Conservation (phyloP, 2,113 vertebrate species). For the Melanerpes aurifrons region DNA sequence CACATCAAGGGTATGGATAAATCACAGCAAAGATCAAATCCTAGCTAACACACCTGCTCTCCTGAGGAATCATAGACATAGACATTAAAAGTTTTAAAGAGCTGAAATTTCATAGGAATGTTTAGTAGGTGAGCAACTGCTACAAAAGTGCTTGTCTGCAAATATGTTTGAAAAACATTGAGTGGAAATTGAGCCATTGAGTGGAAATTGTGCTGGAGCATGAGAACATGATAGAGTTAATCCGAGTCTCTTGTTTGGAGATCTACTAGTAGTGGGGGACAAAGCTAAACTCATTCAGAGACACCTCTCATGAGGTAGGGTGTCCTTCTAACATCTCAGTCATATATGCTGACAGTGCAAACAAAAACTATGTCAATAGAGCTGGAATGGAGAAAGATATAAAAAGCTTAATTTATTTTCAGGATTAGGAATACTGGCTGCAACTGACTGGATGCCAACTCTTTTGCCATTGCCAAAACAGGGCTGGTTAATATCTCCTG, state of each 20-base stretch:
- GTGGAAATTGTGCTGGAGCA: not conserved
- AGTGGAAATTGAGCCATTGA: not conserved
- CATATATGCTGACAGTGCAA: not conserved
- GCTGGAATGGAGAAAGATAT: not conserved
- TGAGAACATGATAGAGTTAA: not conserved
- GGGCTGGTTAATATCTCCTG: not conserved
- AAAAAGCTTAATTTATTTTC: not conserved
- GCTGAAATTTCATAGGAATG: not conserved
- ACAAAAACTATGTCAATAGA: not conserved
- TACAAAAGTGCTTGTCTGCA: not conserved
- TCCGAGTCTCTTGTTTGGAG: not conserved
- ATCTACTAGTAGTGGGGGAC: not conserved
- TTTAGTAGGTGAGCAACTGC: not conserved
- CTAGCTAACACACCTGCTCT: not conserved
- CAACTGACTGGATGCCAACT: not conserved
- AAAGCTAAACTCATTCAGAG: not conserved
- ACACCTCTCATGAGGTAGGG: not conserved
- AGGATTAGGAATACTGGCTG: not conserved
- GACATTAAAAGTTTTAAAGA: not conserved
- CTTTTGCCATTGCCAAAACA: not conserved
- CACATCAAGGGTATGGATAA: not conserved
- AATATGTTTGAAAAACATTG: rapidly evolving
- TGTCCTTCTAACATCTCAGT: not conserved
- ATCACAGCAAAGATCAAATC: not conserved
- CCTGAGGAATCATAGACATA: not conserved